Evolutionary conservation across 2,888 invertebrate species (phyloP), one percentile per base, ranked within the genome.

Genomic region (Hypercompe scribonia): DNA sequence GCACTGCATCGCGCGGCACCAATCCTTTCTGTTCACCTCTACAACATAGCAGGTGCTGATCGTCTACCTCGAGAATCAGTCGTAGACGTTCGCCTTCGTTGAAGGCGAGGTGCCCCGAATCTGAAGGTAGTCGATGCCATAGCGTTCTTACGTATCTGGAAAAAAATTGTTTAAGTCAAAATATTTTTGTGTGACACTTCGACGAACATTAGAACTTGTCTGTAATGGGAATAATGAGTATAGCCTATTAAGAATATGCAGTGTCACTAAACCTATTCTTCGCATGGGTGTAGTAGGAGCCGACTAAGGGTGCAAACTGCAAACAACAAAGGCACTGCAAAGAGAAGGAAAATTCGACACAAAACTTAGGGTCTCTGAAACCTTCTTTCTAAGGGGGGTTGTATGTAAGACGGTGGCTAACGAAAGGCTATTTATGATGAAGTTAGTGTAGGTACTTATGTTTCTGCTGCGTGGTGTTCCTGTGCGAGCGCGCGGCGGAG

Each of bases 31-130:
- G 97, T 61, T 97, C 97, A 13, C 97, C 97, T 82, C 97, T 95
- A 86, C 97, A 97, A 90, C 98, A 98, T 74, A 98, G 92, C 81
- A 98, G 91, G 96, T 97, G 97, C 84, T 97, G 97, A 86, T 96
- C 97, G 90, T 98, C 98, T 66, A 98, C 97, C 86, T 98, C 97
- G 42, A 98, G 93, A 68, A 98, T 97, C 54, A 98, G 96, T 77
- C 97, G 97, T 67, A 98, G 94, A 65, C 96, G 96, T 88, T 98
- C 98, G 31, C 97, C 97, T 90, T 97, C 97, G 89, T 97, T 97
- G 93, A 97, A 98, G 24, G 97, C 97, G 61, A 98, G 94, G 86
- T 98, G 98, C 21, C 97, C 98, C 68, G 97, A 97, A 87, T 97
- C 97, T 1, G 97, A 97, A n/a, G 97, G 97, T 74, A 97, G 92